Base-by-base conservation (phyloP, 1,140 invertebrate genomes). In the Neoseiulus cucumeris region DNA sequence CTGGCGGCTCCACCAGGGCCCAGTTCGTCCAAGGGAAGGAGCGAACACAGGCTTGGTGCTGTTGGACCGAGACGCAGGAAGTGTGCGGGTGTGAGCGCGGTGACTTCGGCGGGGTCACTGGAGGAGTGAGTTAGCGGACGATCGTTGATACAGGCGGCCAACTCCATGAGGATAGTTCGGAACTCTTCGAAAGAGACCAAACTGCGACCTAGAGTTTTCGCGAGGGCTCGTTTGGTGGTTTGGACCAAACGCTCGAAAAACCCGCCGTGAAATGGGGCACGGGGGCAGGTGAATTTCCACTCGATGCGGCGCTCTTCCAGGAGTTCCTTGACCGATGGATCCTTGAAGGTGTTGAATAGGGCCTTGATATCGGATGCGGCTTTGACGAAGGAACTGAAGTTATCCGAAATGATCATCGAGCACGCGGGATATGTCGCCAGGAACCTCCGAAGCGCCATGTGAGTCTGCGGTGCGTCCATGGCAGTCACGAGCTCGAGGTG, bases 71-170 rank as follows among this genome's bases (percentile, higher is more conserved):
- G n/a, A n/a, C n/a, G 9, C 2, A 74, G 51, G 66, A 74, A 74
- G 67, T 71, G 66, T 18, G 69, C 66, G 2, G 72, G 69, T 0
- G 73, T 73, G 20, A 74, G 59, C n/a, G 68, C 66, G 41, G 20
- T 25, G 22, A 68, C 51, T 47, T 74, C 73, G 2, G 45, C 28
- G 12, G 28, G 28, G 68, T 76, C 71, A 18, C 70, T 68, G 0
- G 70, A 70, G 14, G 73, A 20, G 44, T 69, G 67, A 0, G 69
- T 72, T 9, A 72, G 39, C 4, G 71, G 71, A 7, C 70, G 67
- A 2, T 44, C 66, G 64, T 73, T 73, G 2, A 73, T 51, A 0
- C 70, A 47, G 2, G 64, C 29, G 64, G 70, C 71, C 6, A 66
- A 69, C 29, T 68, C 69, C 1, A 64, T 64, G 22, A 73, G 30